Base-by-base conservation (phyloP, 2,113 vertebrate species). In the Laticauda laticaudata region DNA sequence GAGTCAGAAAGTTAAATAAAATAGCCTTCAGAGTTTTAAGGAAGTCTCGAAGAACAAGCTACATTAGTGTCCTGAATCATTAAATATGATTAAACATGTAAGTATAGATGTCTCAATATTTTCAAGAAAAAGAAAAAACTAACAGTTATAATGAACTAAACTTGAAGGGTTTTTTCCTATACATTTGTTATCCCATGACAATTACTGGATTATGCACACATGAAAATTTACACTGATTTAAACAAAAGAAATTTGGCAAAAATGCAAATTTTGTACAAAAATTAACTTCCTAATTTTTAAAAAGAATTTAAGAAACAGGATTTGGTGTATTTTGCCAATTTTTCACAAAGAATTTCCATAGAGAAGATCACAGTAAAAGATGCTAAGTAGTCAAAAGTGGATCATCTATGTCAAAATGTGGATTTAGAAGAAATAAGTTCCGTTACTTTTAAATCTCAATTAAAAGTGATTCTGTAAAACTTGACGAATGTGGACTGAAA, bases 1-100 rank as follows among this genome's bases (percentile, higher is more conserved):
- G 95, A 96, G 96, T 92, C 93, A 94, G 93, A 95, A 96, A 90
- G 94, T 96, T 97, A 96, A 96, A 93, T 95, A 95, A 95, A 96
- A 97, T 89, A 95, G 91, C 90, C 55, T 95, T 94, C 86, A 91
- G 93, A 95, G 95, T 95, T 9, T 34, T 92, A 34, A 69, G 92
- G 0, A 3, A 95, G 95, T 95, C 7, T 34, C 90, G n/a, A 24
- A 90, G 0, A 2, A 93, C 93, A 94, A 54, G 87, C 59, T 90
- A 95, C 95, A 93, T 91, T 51, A 94, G 81, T 4, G 0, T 88
- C 92, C 89, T 69, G 24, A 90, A 53, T 48, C 48, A 87, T 87
- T 55, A 39, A 93, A 29, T 2, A 23, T 64, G 7, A 51, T 12
- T 14, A 6, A 92, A 59, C 48, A 59, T 39, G 34, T 39, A 39